Evolutionary conservation across 2,113 vertebrate genomes (phyloP).

Genomic region (Sinocyclocheilus anshuiensis): DNA sequence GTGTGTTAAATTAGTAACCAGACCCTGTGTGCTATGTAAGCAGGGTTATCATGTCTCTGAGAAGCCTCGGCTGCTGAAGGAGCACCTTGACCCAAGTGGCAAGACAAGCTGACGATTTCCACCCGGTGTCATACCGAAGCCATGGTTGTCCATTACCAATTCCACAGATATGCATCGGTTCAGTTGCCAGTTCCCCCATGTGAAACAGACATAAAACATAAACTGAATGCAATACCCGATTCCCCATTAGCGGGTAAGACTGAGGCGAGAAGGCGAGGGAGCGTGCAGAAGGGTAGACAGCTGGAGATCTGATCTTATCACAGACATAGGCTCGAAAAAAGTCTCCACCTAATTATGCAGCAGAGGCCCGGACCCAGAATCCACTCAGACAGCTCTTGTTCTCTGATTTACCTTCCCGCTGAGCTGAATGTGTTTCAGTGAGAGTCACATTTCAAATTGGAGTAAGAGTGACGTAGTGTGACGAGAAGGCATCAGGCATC

Average conservation of each 20-base stretch:
- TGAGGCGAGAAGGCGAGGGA: not conserved
- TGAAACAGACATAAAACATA: not conserved
- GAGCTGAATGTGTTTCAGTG: not conserved
- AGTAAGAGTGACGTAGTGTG: not conserved
- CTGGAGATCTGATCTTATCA: conserved; percentile 31
- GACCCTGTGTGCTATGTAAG: not conserved
- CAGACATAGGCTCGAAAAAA: not conserved
- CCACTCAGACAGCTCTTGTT: conserved; percentile 30
- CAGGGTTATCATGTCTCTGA: not conserved
- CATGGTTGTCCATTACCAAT: not conserved
- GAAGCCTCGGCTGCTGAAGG: not conserved
- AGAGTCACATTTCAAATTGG: conserved; percentile 8
- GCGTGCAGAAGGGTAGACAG: not conserved
- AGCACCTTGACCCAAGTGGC: not conserved
- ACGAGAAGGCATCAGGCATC: not conserved
- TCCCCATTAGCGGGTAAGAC: conserved; percentile 7
- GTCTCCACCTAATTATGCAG: conserved; percentile 46
- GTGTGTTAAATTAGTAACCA: not conserved
- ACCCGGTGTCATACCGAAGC: not conserved
- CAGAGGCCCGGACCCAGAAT: conserved; percentile 9
- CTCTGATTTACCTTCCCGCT: conserved; percentile 24
- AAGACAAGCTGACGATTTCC: not conserved
- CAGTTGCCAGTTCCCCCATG: not conserved
- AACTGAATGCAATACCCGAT: not conserved
- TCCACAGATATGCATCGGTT: not conserved